Evolutionary conservation across 2,113 vertebrate species (phyloP), one percentile per base, ranked within the genome.

Genomic region (Gasterosteus nipponicus): DNA sequence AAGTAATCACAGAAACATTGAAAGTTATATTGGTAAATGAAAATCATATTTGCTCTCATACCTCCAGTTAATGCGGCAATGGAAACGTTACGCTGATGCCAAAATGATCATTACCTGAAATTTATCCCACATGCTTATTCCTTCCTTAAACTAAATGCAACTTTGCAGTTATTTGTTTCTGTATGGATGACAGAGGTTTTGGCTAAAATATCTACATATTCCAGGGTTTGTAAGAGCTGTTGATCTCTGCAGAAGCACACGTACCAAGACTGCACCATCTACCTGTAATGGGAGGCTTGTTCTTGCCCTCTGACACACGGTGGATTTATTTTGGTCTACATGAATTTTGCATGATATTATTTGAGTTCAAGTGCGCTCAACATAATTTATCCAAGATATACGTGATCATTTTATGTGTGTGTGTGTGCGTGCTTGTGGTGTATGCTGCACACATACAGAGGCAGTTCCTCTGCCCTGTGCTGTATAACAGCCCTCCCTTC

Each of bases 401-500:
- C 0, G 1, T 14, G 3, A 70, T 73, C 41, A 41, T 70, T 81
- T 59, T 56, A n/a, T 83, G 64, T 82, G 62, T 58, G 71, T 59
- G 31, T 26, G 64, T 81, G 69, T n/a, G n/a, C n/a, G n/a, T 66
- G 73, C 63, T 42, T 77, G 80, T 77, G 65, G 29, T 72, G 22
- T 69, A 39, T 16, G 67, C 53, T 61, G 44, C 66, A 74, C 80
- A 85, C 76, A 83, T 42, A 73, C 76, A 77, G 53, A 85, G 86
- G 63, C 81, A 83, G 87, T 86, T 87, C 81, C 80, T 89, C 80
- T 75, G 81, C 65, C 75, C 87, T 82, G 66, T 78, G 82, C 86
- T 86, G 84, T 87, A 80, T 75, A 89, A 87, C 87, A 79, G 84
- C 81, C 75, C 76, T 76, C 84, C 33, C 33, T 81, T 85, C 87